phyloP scores from a whole-genome alignment of 2,797 vertebrate species.

The Taeniopygia guttata region DNA sequence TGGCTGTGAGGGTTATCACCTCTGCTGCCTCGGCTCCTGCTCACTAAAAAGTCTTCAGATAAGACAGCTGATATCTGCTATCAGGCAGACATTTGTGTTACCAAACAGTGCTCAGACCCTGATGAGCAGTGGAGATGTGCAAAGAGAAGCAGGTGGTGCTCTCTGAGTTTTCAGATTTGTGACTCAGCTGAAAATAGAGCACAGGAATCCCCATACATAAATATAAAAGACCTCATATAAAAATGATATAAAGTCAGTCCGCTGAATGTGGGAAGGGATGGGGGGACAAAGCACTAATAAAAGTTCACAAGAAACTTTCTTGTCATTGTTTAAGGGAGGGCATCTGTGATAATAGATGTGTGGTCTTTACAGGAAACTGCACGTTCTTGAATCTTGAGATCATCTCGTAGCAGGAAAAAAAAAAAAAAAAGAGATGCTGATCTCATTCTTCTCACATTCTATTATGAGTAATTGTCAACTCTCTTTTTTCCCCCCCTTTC shows the following conservation, averaged over 20 bases:
- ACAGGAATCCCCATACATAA: background rate
- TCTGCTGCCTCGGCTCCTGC: background rate
- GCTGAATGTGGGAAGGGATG: background rate
- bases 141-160: background rate
- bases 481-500: background rate
- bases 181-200: background rate
- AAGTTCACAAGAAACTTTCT: background rate
- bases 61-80: background rate
- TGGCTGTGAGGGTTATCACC: background rate
- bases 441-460: slow-evolving; percentile 37
- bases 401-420: background rate
- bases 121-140: fast-evolving
- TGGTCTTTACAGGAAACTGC: slow-evolving; percentile 45
- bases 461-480: background rate
- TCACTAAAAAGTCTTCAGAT: background rate
- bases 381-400: background rate
- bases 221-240: background rate
- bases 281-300: background rate
- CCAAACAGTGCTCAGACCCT: fast-evolving
- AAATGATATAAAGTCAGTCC: background rate
- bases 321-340: background rate
- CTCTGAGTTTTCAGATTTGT: background rate
- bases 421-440: slow-evolving; percentile 15
- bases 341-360: background rate
- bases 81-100: background rate